phyloP scores from a whole-genome alignment of 2,888 invertebrate genomes.

The Mythimna albipuncta region DNA sequence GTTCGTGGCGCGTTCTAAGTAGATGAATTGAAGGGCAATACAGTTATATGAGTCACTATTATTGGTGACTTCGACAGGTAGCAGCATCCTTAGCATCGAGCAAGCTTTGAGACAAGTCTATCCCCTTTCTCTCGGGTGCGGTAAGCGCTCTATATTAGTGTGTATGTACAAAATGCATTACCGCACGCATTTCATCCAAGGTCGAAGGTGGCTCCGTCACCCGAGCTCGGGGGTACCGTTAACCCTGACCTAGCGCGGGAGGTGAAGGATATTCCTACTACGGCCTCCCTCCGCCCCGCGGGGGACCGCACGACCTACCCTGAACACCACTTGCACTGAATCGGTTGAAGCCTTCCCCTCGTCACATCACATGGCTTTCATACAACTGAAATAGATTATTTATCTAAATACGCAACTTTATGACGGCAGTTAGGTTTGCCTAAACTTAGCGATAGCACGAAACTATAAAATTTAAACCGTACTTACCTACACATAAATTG shows the following conservation, averaged over 20 bases:
- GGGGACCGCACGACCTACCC: slow-evolving; percentile 85
- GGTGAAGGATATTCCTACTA: slow-evolving; percentile 90
- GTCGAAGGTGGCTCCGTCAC: slow-evolving; percentile 88
- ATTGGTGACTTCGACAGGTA: background rate
- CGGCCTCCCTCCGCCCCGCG: slow-evolving; percentile 80
- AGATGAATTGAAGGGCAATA: background rate
- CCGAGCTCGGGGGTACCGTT: slow-evolving; percentile 87
- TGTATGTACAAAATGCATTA: slow-evolving; percentile 72
- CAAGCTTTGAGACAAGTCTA: background rate
- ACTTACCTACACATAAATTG: slow-evolving; percentile 27
- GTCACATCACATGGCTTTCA: slow-evolving; percentile 78
- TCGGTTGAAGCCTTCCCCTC: slow-evolving; percentile 81
- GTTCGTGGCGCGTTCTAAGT: background rate
- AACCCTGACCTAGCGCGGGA: slow-evolving; percentile 89
- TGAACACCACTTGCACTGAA: slow-evolving; percentile 84
- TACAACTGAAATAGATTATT: slow-evolving; percentile 57
- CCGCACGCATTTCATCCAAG: slow-evolving; percentile 82
- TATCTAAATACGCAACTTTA: slow-evolving; percentile 48
- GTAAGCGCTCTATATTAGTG: slow-evolving; percentile 9
- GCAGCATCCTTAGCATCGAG: background rate
- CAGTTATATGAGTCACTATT: background rate
- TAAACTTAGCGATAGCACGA: slow-evolving; percentile 21
- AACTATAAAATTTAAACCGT: slow-evolving; percentile 44
- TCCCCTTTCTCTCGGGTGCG: background rate
- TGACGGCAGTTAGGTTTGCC: slow-evolving; percentile 17